A percentile compares a stretch with the other conserved stretches of the same genome.
Conservation (phyloP, 1,140 invertebrate species). For the Lucilia sericata region DNA sequence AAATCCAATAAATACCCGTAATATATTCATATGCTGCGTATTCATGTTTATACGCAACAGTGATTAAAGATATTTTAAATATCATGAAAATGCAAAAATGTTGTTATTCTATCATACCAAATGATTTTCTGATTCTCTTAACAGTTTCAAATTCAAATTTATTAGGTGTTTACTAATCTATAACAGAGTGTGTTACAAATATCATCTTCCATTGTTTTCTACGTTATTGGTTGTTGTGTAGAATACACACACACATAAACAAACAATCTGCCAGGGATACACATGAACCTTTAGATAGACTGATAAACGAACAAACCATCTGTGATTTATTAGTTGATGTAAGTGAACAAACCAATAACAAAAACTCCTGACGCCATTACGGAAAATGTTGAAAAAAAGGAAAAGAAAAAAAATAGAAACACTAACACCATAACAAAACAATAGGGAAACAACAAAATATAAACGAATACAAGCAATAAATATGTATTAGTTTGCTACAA, state of each 20-base stretch:
- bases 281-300: not conserved
- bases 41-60: not conserved
- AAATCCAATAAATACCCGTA: not conserved
- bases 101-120: not conserved
- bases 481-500: too few species aligned
- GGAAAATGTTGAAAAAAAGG: too few species aligned
- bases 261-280: not conserved
- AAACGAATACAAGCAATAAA: not conserved
- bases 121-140: not conserved
- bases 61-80: slow-evolving; percentile 18
- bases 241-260: too few species aligned
- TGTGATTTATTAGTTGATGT: slow-evolving; percentile 8
- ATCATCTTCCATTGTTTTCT: too few species aligned
- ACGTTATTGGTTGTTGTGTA: too few species aligned
- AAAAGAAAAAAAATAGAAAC: not conserved
- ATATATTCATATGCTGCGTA: not conserved
- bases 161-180: not conserved
- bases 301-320: not conserved
- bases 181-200: too few species aligned
- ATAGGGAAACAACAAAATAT: not conserved
- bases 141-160: not conserved
- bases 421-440: not conserved
- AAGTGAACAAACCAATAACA: not conserved
- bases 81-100: not conserved
- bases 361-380: slow-evolving; percentile 3